Percentiles rank a stretch among this genome's conserved stretches.
Evolutionary conservation across 2,888 invertebrate species (phyloP).

Genomic region (Agriopis aurantiaria): DNA sequence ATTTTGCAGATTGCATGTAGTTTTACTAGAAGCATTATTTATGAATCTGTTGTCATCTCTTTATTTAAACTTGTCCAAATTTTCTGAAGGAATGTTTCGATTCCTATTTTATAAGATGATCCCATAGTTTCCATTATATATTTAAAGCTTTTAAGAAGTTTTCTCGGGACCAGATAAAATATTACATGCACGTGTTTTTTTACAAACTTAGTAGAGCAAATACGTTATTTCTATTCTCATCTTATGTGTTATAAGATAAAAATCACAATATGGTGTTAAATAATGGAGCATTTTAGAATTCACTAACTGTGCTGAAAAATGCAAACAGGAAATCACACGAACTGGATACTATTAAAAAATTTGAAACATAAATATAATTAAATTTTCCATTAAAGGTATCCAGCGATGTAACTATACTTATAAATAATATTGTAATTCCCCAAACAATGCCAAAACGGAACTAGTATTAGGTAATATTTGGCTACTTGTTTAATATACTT

Average conservation of each 20-base stretch:
- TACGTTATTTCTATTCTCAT: neutral
- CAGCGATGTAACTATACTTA: constrained; percentile 39
- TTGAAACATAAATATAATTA: constrained; percentile 18
- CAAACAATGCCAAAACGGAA: constrained; percentile 62
- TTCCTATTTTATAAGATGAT: too few species aligned
- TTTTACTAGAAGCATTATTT: neutral
- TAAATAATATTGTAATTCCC: constrained; percentile 45
- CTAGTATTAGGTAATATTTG: constrained; percentile 66
- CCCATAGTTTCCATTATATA: too few species aligned
- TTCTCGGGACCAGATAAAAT: neutral
- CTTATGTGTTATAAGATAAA: neutral
- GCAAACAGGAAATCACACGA: constrained; percentile 11
- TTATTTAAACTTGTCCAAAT: too few species aligned
- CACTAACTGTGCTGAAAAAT: neutral
- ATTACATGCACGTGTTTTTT: neutral
- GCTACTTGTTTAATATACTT: constrained; percentile 55
- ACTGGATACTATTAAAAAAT: neutral
- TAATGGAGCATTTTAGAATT: neutral
- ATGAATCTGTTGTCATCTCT: neutral
- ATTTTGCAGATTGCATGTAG: constrained; percentile 10
- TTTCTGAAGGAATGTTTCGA: too few species aligned
- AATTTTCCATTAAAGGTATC: constrained; percentile 13
- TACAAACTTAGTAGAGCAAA: neutral
- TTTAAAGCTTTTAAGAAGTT: too few species aligned
- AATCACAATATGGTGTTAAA: constrained; percentile 6